phyloP scores from a whole-genome alignment of 2,888 invertebrate species.

The Silvanus unidentatus region DNA sequence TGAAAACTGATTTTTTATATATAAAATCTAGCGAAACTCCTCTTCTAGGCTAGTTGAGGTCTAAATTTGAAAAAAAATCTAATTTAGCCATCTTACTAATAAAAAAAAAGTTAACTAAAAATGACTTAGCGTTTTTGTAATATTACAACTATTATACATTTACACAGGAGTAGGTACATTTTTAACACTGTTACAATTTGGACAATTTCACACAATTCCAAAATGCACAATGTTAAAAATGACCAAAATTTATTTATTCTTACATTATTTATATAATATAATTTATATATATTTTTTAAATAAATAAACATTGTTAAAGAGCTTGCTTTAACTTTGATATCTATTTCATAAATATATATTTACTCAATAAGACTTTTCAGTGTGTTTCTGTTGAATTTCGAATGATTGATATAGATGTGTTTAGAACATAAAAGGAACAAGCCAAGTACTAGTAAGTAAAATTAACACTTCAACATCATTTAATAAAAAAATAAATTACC shows the following conservation, averaged over 20 bases:
- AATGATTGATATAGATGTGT: slow-evolving; percentile 2
- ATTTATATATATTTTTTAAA: slow-evolving; percentile 17
- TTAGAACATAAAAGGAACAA: no score
- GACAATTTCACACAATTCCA: slow-evolving; percentile 11
- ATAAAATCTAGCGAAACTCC: slow-evolving; percentile 32
- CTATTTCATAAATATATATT: slow-evolving; percentile 17
- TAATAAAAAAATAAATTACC: neutral
- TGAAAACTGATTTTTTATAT: slow-evolving; percentile 1
- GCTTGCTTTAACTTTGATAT: slow-evolving; percentile 30
- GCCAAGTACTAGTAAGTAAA: no score
- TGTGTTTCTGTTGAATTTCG: slow-evolving; percentile 17
- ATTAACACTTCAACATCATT: no score
- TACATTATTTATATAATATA: slow-evolving; percentile 11
- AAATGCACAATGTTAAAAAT: slow-evolving; percentile 18
- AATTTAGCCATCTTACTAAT: slow-evolving; percentile 23
- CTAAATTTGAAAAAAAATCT: slow-evolving; percentile 31
- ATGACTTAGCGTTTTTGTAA: slow-evolving; percentile 22
- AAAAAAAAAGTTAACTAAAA: slow-evolving; percentile 23
- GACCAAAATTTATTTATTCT: slow-evolving; percentile 1
- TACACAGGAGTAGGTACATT: slow-evolving; percentile 12
- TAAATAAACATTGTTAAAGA: slow-evolving; percentile 32
- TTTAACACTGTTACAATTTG: slow-evolving; percentile 19
- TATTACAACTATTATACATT: slow-evolving; percentile 28
- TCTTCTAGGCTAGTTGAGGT: slow-evolving; percentile 24
- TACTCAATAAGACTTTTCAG: slow-evolving; percentile 15